phyloP scores from a whole-genome alignment of 2,113 vertebrate species.

The western clawed frog (Xenopus tropicalis) region UCB_Xtro_10.0 CM004446.2:77702001-77702500 shows the following conservation, averaged over 20 bases:
- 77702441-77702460: no score
- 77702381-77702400: no score
- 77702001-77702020: no score
- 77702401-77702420: no score
- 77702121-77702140: slow-evolving; percentile 36
- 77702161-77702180: slow-evolving; percentile 52
- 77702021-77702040: background rate
- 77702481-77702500: no score
- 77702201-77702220: background rate
- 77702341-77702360: no score
- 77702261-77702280: slow-evolving; percentile 15
- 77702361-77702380: no score
- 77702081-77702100: slow-evolving; percentile 79
- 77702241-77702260: background rate
- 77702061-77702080: slow-evolving; percentile 71
- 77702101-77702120: slow-evolving; percentile 80
- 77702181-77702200: slow-evolving; percentile 6
- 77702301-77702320: no score
- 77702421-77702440: no score
- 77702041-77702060: no score
- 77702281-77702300: background rate
- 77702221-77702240: slow-evolving; percentile 10
- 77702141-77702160: slow-evolving; percentile 47
- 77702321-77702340: no score
- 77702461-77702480: no score